Percentiles rank a stretch among this genome's conserved stretches.
phyloP scores from a whole-genome alignment of 1,140 invertebrate species.

The Bicyclus anynana region DNA sequence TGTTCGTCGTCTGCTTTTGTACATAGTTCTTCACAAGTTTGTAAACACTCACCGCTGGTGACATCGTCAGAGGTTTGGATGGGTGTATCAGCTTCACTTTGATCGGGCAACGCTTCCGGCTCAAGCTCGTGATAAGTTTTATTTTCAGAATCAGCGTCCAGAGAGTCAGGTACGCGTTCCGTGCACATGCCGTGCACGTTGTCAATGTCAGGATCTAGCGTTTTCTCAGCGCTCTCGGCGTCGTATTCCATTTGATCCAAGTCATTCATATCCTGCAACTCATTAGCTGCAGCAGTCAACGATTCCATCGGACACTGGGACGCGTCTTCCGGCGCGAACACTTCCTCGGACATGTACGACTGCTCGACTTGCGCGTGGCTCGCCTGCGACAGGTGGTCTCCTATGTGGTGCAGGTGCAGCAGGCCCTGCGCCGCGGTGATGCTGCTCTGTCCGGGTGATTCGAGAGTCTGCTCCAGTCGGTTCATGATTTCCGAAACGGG shows the following conservation, averaged over 20 bases:
- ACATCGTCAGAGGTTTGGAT: slow-evolving; percentile 30
- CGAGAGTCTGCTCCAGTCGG: slow-evolving; percentile 76
- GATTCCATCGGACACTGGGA: slow-evolving; percentile 45
- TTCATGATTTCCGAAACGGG: slow-evolving; percentile 79
- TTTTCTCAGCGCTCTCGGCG: slow-evolving; percentile 49
- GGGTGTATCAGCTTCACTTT: slow-evolving; percentile 45
- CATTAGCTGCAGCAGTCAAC: slow-evolving; percentile 29
- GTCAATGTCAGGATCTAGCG: slow-evolving; percentile 42
- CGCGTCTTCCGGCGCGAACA: slow-evolving; percentile 41
- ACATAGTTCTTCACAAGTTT: slow-evolving; percentile 15
- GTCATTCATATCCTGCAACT: slow-evolving; percentile 42
- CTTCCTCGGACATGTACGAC: slow-evolving; percentile 48
- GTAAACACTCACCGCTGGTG: not conserved
- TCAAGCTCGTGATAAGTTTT: slow-evolving; percentile 40
- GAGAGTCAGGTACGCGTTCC: slow-evolving; percentile 54
- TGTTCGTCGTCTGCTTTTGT: slow-evolving; percentile 15
- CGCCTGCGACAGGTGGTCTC: slow-evolving; percentile 58
- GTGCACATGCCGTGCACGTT: slow-evolving; percentile 42
- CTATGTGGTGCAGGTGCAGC: slow-evolving; percentile 70
- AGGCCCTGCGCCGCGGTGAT: slow-evolving; percentile 69
- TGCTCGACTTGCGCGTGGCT: slow-evolving; percentile 41
- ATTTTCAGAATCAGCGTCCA: slow-evolving; percentile 36
- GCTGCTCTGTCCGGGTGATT: slow-evolving; percentile 66
- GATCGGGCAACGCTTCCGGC: slow-evolving; percentile 42
- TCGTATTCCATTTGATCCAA: slow-evolving; percentile 52